Evolutionary conservation across 2,113 vertebrate genomes (phyloP).

Genomic region (Hemicordylus capensis): DNA sequence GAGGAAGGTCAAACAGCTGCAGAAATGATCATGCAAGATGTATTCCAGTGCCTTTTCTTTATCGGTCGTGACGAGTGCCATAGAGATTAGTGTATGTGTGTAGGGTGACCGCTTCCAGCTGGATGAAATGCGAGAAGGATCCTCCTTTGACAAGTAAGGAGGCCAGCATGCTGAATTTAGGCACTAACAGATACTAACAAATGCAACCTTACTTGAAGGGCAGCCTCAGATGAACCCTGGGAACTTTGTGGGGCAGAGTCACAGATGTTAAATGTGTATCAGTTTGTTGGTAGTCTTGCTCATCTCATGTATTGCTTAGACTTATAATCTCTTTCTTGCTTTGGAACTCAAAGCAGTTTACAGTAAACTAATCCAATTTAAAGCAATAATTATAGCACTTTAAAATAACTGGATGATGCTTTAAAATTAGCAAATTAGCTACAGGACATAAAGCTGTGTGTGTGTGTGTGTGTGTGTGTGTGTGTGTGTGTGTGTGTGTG

Average conservation of each 20-base stretch:
- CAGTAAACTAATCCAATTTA: background rate
- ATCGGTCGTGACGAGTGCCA: background rate
- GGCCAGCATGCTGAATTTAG: background rate
- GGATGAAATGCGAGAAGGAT: background rate
- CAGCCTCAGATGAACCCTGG: constrained; percentile 38
- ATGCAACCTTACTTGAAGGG: constrained; percentile 35
- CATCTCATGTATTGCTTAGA: background rate
- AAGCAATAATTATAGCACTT: background rate
- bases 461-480: no score
- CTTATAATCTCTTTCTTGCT: background rate
- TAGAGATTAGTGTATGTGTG: background rate
- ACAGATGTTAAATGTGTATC: background rate
- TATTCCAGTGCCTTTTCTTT: constrained; percentile 22
- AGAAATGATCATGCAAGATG: background rate
- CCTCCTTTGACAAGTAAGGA: background rate
- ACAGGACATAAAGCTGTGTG: no score
- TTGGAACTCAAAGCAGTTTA: background rate
- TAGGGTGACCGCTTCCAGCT: background rate
- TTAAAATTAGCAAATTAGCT: background rate
- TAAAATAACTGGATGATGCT: no score
- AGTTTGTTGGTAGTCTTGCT: background rate
- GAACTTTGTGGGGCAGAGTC: background rate
- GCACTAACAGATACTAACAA: background rate
- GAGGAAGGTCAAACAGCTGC: background rate
- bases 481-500: no score